These are phyloP conservation scores for Heliconius ethilla DNA, from an alignment of 2,888 invertebrate species.

Conservation along the genomic window DNA sequence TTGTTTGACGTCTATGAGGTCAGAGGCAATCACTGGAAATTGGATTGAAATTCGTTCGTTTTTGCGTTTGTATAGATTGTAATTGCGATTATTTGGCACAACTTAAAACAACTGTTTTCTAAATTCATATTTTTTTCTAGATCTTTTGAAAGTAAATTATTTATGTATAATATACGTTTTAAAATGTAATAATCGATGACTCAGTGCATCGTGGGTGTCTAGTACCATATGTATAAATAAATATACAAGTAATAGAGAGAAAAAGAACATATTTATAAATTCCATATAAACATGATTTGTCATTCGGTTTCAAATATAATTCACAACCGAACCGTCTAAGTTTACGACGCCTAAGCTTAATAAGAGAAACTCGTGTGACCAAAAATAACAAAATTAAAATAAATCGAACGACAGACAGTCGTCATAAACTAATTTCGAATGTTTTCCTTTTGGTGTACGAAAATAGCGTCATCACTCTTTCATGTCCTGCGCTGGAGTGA, in stretches of 20 bases:
- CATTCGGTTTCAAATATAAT: constrained; percentile 69
- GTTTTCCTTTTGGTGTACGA: constrained; percentile 79
- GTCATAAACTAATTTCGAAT: constrained; percentile 82
- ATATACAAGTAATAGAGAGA: constrained; percentile 24
- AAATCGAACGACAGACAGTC: constrained; percentile 82
- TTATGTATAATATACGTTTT: not conserved
- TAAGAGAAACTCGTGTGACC: constrained; percentile 70
- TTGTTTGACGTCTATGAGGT: constrained; percentile 56
- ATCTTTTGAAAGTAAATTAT: not conserved
- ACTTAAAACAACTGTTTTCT: not conserved
- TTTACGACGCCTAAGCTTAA: constrained; percentile 71
- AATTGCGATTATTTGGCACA: not conserved
- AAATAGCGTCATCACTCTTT: constrained; percentile 81
- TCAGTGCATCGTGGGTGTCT: not conserved
- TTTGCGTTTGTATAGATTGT: constrained; percentile 17
- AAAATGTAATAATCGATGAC: not conserved
- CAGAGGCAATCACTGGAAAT: constrained; percentile 50
- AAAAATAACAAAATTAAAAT: constrained; percentile 82
- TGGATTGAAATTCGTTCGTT: constrained; percentile 55
- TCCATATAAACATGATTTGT: constrained; percentile 64
- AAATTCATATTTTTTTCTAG: not conserved
- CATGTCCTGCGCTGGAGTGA: constrained; percentile 75
- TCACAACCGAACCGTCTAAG: constrained; percentile 70
- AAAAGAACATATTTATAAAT: constrained; percentile 50
- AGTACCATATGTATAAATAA: constrained; percentile 21